Base-by-base conservation (phyloP, 2,888 invertebrate genomes). In the Parthenolecanium corni region DNA sequence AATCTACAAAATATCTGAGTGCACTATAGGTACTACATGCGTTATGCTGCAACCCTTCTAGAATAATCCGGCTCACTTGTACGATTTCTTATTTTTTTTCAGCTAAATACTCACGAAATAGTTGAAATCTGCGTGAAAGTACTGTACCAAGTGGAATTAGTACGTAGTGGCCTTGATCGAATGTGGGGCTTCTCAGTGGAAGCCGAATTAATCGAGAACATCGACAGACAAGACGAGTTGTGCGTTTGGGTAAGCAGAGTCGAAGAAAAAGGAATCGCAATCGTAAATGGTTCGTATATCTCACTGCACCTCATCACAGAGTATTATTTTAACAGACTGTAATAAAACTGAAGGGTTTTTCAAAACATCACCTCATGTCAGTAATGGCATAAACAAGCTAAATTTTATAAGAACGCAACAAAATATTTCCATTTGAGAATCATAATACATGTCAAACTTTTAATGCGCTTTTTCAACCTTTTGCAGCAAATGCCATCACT, bases 141-240 rank as follows among this genome's bases (percentile, higher is more conserved):
- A 72, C 80, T 95, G 68, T 95, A 95, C 76, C 94, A 95, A 81
- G 91, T 95, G 69, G 94, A 95, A 74, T 79, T 96, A 71, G 87
- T 89, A 70, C 81, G 95, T 66, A 85, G 84, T 68, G 89, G 90
- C 11, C 79, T 91, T 71, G 93, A 94, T 71, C 89, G 91, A 74
- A 92, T 94, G 89, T 96, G 95, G 89, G 96, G 96, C 69, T 93
- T 96, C 78, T 91, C 91, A 67, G 94, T 96, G 57, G 96, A 96
- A 76, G 95, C 95, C 2, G 95, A 96, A 76, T 81, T 96, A 65
- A 92, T 94, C 67, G 94, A 95, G 75, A 95, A 95, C 75, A 86
- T 91, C 11, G 95, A 95, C 74, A 79, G 92, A 61, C 94, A 95
- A 74, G 95, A 95, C 75, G 95, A 96, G 74, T 83, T 96, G 52